Evolutionary conservation across 2,888 invertebrate species (phyloP), one percentile per base, ranked within the genome.

Genomic region (Blera fallax): DNA sequence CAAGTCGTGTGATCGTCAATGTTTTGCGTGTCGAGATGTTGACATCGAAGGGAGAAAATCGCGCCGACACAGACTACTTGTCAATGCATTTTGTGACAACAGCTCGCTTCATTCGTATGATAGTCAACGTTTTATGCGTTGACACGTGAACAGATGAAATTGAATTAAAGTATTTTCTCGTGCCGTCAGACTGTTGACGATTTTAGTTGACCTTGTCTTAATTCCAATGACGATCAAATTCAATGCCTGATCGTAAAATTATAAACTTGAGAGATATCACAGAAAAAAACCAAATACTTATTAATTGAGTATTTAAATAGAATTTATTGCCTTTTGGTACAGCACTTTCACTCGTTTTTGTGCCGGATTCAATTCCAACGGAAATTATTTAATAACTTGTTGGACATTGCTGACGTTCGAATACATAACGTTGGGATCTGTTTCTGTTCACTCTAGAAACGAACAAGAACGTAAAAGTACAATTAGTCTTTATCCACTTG

Each of bases 401-500:
- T n/a, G 65, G 21, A 65, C 50, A 32, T 32, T 64, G 48, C 48
- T 45, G 48, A 29, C 64, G 48, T 64, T 48, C 14, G 29, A 29
- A 27, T 21, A 21, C 48, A 18, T 45, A 45, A 8, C 50, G 14
- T 52, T 14, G 11, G 37, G 45, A 56, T 70, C 69, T 70, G 69
- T 70, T 70, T 70, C 29, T 32, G 43, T 45, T 70, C 54, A 45
- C 45, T 70, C 34, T 21, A 52, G 14, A 67, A 29, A 48, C 45
- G 32, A 48, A 48, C 11, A 32, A 64, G 64, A 62, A 29, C 43
- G 16, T 27, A 45, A 67, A 52, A 37, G 14, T 52, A 37, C 67
- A 67, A 52, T 50, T 37, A 45, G 34, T 65, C 64, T 18, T 65
- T 65, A 60, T 50, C 62, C 73, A 73, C 73, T 73, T 73, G 73